Evolutionary conservation across 1,140 invertebrate species (phyloP).

Genomic region (Caerostris extrusa): DNA sequence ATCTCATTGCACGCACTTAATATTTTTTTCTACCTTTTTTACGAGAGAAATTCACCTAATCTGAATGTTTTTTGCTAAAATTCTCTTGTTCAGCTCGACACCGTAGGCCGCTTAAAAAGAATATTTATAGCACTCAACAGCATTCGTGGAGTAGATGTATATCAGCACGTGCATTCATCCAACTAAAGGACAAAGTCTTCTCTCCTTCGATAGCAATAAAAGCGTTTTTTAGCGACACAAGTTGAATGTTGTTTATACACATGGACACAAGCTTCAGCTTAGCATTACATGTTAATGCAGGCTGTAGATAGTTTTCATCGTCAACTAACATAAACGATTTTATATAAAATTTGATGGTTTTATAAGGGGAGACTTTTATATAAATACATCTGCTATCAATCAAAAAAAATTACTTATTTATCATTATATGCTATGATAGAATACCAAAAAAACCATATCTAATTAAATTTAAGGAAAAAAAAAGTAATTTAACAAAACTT

Average conservation of each 20-base stretch:
- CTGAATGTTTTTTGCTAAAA: neutral
- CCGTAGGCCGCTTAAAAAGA: constrained; percentile 6
- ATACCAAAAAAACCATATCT: too few species aligned
- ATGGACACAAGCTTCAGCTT: neutral
- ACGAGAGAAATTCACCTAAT: neutral
- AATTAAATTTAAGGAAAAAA: too few species aligned
- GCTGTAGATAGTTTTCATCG: too few species aligned
- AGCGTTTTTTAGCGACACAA: neutral
- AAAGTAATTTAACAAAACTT: too few species aligned
- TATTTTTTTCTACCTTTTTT: neutral
- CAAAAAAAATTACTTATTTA: too few species aligned
- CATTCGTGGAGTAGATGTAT: neutral
- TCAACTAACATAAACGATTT: too few species aligned
- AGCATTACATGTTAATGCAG: neutral
- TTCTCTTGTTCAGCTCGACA: constrained; percentile 43
- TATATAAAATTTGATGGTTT: too few species aligned
- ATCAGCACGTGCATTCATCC: constrained; percentile 17
- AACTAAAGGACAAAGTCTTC: neutral
- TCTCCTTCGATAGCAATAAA: neutral
- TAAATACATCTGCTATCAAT: too few species aligned
- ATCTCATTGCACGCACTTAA: neutral
- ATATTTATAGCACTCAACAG: constrained; percentile 43
- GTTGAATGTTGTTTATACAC: neutral
- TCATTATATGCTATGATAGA: too few species aligned
- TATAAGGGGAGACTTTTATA: too few species aligned